Conservation (phyloP, 1,140 invertebrate species). For the Drosophila ficusphila region DNA sequence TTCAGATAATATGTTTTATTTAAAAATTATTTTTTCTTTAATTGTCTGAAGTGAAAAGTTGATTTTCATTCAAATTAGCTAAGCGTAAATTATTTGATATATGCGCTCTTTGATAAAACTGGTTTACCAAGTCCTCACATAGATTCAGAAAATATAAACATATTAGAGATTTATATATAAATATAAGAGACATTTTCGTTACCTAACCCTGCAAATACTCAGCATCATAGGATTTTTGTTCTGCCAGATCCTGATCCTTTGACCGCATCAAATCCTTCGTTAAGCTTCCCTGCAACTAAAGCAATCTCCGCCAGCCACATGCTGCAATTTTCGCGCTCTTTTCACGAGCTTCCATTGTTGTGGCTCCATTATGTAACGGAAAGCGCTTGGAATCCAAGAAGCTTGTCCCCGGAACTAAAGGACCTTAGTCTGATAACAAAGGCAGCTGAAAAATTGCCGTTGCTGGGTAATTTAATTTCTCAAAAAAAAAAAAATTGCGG, state of each 20-base stretch:
- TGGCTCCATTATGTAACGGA: constrained; percentile 30
- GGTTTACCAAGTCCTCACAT: too few relatives aligned
- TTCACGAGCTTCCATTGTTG: constrained; percentile 40
- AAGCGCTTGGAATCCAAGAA: constrained; percentile 12
- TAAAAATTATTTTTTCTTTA: too few relatives aligned
- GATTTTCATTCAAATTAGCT: too few relatives aligned
- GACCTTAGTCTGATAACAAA: constrained; percentile 29
- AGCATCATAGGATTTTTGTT: background rate
- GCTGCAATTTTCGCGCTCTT: constrained; percentile 60
- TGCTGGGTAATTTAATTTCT: constrained; percentile 8
- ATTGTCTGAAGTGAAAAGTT: too few relatives aligned
- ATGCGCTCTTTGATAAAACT: too few relatives aligned
- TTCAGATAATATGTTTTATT: too few relatives aligned
- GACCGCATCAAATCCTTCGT: constrained; percentile 7
- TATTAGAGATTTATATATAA: background rate
- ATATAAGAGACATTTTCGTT: background rate
- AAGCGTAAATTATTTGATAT: too few relatives aligned
- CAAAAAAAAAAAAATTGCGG: constrained; percentile 5
- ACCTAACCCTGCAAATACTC: background rate
- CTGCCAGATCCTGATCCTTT: constrained; percentile 2
- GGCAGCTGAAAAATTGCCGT: constrained; percentile 28
- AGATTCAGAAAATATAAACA: too few relatives aligned
- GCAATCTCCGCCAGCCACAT: constrained; percentile 8
- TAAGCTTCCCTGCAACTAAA: background rate
- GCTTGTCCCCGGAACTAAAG: constrained; percentile 33